Percentiles rank a stretch among this genome's conserved stretches.
These are phyloP conservation scores for Netelia melanura DNA, from an alignment of 2,888 invertebrate species.

Conservation along the genomic window DNA sequence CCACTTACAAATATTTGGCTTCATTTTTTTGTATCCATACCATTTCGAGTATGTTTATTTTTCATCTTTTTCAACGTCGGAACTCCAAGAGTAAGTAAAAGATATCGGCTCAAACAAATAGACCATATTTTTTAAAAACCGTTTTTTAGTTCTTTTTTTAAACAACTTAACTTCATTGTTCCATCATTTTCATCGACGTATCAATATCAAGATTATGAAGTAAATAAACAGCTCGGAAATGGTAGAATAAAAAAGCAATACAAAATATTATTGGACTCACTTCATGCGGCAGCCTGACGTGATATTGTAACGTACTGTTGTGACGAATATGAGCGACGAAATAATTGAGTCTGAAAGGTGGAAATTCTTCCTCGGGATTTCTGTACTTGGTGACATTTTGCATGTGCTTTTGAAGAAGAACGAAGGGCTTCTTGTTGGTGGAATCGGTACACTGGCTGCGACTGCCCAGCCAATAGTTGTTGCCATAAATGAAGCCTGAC, in stretches of 20 bases:
- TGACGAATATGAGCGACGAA: slow-evolving; percentile 83
- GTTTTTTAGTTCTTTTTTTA: too few species aligned
- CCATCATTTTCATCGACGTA: too few species aligned
- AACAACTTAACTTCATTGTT: too few species aligned
- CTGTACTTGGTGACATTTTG: slow-evolving; percentile 78
- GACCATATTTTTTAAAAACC: too few species aligned
- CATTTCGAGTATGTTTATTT: too few species aligned
- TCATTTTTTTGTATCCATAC: too few species aligned
- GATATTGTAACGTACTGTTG: slow-evolving; percentile 84
- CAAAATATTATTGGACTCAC: slow-evolving; percentile 75
- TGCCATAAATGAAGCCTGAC: slow-evolving; percentile 87
- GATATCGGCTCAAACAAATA: too few species aligned
- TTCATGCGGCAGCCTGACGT: slow-evolving; percentile 83
- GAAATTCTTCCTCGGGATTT: slow-evolving; percentile 81
- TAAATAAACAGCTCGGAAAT: neutral
- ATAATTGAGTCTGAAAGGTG: slow-evolving; percentile 83
- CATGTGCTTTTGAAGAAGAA: slow-evolving; percentile 73
- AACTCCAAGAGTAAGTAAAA: too few species aligned
- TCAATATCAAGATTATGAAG: too few species aligned
- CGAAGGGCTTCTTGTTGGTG: slow-evolving; percentile 75
- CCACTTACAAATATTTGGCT: neutral
- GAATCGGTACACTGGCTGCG: slow-evolving; percentile 85
- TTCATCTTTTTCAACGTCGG: too few species aligned
- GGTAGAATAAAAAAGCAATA: neutral
- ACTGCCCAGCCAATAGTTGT: slow-evolving; percentile 88